A percentile compares a stretch with the other conserved stretches of the same genome.
phyloP scores from a whole-genome alignment of 92 coral and sea anemone genomes.

The Muricea muricata region DNA sequence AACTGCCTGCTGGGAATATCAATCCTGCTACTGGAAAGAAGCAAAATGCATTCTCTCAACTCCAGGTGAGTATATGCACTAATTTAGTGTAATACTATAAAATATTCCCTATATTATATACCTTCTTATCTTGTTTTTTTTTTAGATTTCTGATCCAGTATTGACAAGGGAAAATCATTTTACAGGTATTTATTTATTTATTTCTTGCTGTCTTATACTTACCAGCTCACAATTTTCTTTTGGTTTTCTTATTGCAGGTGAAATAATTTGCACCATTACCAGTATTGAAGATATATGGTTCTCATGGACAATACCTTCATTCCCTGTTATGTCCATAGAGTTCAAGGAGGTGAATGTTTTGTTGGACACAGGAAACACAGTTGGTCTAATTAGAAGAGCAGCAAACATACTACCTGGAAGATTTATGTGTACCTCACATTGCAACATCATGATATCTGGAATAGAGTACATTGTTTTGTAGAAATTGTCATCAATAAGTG shows the following conservation, averaged over 20 bases:
- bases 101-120: neutral
- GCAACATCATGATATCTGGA: too few relatives aligned
- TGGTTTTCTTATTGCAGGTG: slow-evolving; percentile 10
- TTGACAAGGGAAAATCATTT: neutral
- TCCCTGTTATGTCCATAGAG: slow-evolving; percentile 59
- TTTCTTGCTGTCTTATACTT: neutral
- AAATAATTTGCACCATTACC: neutral
- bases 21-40: slow-evolving; percentile 37
- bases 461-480: too few relatives aligned
- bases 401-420: too few relatives aligned
- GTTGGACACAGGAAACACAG: slow-evolving; percentile 12
- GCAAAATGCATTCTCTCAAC: slow-evolving; percentile 18
- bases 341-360: slow-evolving; percentile 42
- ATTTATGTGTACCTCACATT: neutral
- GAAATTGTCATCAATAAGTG: too few relatives aligned
- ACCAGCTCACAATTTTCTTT: too few relatives aligned
- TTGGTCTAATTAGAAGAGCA: slow-evolving; percentile 24
- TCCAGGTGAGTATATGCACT: slow-evolving; percentile 10
- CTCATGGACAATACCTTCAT: slow-evolving; percentile 62
- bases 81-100: neutral
- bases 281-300: slow-evolving; percentile 9
- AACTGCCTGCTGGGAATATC: slow-evolving; percentile 53
- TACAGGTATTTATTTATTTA: too few relatives aligned
- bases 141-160: slow-evolving; percentile 6
- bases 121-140: neutral